Evolutionary conservation across 2,113 vertebrate genomes (phyloP).

Genomic region (Lates calcarifer): DNA sequence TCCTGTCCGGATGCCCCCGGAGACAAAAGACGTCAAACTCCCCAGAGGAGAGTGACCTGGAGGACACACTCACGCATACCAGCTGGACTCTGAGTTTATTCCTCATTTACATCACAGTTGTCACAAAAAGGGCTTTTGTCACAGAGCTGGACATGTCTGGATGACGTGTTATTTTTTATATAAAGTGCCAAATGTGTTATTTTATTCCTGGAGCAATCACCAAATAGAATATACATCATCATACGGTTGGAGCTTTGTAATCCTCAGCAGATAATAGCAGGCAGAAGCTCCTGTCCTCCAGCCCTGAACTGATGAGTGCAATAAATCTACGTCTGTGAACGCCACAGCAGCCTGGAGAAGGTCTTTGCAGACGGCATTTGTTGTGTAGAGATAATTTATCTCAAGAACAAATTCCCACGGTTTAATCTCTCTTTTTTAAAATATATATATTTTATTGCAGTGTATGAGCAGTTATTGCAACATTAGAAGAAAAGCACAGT

Average conservation of each 20-base stretch:
- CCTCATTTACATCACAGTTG: conserved; percentile 39
- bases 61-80: conserved; percentile 76
- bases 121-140: conserved; percentile 16
- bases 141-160: neutral
- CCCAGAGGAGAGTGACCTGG: conserved; percentile 79
- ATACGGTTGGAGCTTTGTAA: conserved; percentile 22
- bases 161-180: conserved; percentile 15
- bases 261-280: conserved; percentile 12
- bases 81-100: conserved; percentile 75
- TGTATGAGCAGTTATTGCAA: neutral
- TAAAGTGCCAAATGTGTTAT: conserved; percentile 1
- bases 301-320: conserved; percentile 34
- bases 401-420: neutral
- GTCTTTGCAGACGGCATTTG: conserved; percentile 7
- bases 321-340: conserved; percentile 49
- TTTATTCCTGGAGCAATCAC: neutral
- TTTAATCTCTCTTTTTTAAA: neutral
- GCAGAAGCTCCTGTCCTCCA: conserved; percentile 35
- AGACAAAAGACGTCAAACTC: conserved; percentile 76
- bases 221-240: conserved; percentile 16
- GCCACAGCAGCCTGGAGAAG: neutral
- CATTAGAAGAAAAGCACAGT: neutral
- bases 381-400: neutral
- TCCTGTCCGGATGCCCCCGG: conserved; percentile 56
- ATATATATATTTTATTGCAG: neutral